Conservation (phyloP, 2,113 vertebrate genomes). For the Benitochromis conjunctus region DNA sequence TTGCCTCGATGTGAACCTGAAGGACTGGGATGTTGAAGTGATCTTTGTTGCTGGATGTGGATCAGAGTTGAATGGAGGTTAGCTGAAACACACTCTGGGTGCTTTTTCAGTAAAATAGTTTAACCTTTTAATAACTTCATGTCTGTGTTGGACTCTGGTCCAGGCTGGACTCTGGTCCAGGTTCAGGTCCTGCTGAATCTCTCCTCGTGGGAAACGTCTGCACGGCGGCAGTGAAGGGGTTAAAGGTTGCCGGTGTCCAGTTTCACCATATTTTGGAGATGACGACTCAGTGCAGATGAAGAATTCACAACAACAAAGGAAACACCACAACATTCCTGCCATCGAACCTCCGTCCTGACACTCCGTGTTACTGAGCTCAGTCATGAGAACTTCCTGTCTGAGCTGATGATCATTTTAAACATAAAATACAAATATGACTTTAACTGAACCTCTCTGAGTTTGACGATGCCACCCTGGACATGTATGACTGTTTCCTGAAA, state of each 20-base stretch:
- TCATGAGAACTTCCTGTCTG: neutral
- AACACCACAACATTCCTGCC: neutral
- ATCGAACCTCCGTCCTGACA: neutral
- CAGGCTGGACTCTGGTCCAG: neutral
- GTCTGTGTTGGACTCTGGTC: neutral
- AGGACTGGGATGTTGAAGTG: neutral
- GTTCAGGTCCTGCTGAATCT: neutral
- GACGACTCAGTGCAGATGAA: constrained; percentile 64
- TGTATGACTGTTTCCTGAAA: neutral
- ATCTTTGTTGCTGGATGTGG: neutral
- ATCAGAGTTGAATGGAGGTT: accelerated
- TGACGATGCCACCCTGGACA: neutral
- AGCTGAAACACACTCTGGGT: neutral
- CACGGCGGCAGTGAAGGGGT: constrained; percentile 33
- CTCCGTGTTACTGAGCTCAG: neutral
- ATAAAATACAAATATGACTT: neutral
- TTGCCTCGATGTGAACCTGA: neutral
- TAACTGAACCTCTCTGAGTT: neutral
- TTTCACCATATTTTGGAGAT: constrained; percentile 67
- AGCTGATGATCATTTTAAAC: neutral
- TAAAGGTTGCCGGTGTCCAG: constrained; percentile 55
- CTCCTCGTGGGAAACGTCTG: neutral
- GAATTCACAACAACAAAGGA: constrained; percentile 10
- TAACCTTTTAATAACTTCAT: neutral
- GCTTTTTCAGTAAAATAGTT: neutral